Evolutionary conservation across 2,797 vertebrate species (phyloP), one percentile per base, ranked within the genome.

Genomic region (Cossypha dichroa): DNA sequence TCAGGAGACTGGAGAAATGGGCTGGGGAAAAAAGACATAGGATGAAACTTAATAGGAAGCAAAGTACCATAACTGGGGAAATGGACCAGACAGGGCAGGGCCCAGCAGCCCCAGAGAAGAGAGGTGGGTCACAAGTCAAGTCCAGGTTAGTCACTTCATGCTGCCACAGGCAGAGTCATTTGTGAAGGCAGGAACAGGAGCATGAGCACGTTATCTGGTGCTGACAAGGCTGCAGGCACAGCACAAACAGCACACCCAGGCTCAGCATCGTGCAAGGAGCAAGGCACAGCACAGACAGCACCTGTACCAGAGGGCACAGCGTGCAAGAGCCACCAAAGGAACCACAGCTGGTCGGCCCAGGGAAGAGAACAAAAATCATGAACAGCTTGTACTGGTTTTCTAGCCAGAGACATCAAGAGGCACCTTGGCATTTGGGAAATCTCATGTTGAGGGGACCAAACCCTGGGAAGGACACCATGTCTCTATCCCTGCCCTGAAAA

Each of bases 21-120:
- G 78, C 87, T 97, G 89, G 75, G 67, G 45, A 91, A 70, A 82
- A 83, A 79, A 95, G 67, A 89, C 89, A 94, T 4, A 63, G 68
- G 78, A 80, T 68, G 78, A 91, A 94, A 94, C 26, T 91, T 84
- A 83, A 38, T 6, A 70, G 75, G 34, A 74, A 81, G n/a, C 21
- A 52, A 77, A 88, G 49, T 13, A 76, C 5, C 1, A 1, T 17
- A 55, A 68, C 2, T 10, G 40, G n/a, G n/a, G 92, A 77, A 87
- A 85, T 11, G 51, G 51, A 67, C 19, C 77, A 87, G 4, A 46
- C 0, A 66, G 9, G 23, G 41, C 21, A 84, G 52, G 41, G 56
- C 52, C 67, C 68, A 85, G 63, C 63, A 85, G 49, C 68, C 70
- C 48, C 26, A 48, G 36, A 64, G 64, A 76, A 83, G 33, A 54